Evolutionary conservation across 2,888 invertebrate genomes (phyloP), one percentile per base, ranked within the genome.

Genomic region (Ormyrus pomaceus): DNA sequence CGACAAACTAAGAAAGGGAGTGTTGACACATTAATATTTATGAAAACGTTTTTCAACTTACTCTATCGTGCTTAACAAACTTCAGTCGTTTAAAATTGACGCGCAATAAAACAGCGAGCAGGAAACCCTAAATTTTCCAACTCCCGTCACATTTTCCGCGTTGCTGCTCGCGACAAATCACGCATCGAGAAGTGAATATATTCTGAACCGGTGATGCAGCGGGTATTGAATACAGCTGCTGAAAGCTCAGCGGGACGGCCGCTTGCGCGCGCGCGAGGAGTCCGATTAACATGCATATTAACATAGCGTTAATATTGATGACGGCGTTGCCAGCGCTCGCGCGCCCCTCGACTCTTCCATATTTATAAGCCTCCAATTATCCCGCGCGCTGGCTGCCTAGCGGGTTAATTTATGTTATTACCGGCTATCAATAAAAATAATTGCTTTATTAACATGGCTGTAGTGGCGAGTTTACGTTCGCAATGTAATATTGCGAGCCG

Each of bases 361-460:
- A 86, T 87, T 87, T 86, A 87, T 86, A 84, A 86, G 84, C 68
- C 71, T 80, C 82, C 84, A 86, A 86, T 87, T 85, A 87, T 85
- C 82, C 75, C 79, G 77, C 82, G 79, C 66, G 66, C 51, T 68
- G 80, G 59, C 19, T 4, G 51, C 46, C 11, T 6, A 8, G 13
- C 72, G 61, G 70, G 83, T 83, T 84, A 85, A 86, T 85, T 84
- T 85, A 86, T 83, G 84, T 86, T 84, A 87, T 86, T 85, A 85
- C 82, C 34, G 78, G 64, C 83, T 83, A 86, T 86, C 85, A 84
- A 87, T 86, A 85, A 86, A 86, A 86, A 86, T 86, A 86, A 87
- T 87, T 83, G 84, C 85, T 86, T 85, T 85, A 86, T 86, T 85
- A 85, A 83, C 83, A 84, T 85, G 84, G 84, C 82, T 84, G 84